Percentiles rank a stretch among this genome's conserved stretches.
Evolutionary conservation across 2,888 invertebrate species (phyloP).

Genomic region (Glomeris marginata): DNA sequence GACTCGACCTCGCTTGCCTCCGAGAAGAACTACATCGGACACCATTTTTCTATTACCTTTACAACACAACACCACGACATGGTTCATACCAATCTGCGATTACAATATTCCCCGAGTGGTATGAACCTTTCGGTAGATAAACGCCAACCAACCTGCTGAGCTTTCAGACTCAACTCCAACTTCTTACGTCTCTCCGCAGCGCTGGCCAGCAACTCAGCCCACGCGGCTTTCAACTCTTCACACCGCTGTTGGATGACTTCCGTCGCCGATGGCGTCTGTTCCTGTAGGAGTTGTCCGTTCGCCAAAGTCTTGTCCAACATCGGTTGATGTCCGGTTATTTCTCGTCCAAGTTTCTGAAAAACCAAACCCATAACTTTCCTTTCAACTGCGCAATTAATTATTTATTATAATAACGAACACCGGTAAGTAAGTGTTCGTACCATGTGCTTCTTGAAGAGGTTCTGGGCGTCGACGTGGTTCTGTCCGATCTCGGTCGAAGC

Average conservation of each 20-base stretch:
- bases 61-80: too few relatives aligned
- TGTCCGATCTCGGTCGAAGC: constrained; percentile 53
- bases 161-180: constrained; percentile 69
- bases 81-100: too few relatives aligned
- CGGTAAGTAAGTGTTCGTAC: too few relatives aligned
- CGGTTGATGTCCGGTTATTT: constrained; percentile 71
- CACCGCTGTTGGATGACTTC: constrained; percentile 62
- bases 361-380: constrained; percentile 10
- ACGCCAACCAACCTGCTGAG: constrained; percentile 53
- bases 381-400: too few relatives aligned
- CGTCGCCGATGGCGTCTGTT: constrained; percentile 62
- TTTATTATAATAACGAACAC: too few relatives aligned
- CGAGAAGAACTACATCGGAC: constrained; percentile 56
- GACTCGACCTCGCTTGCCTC: constrained; percentile 84
- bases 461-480: constrained; percentile 83
- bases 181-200: constrained; percentile 56
- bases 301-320: constrained; percentile 66
- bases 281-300: constrained; percentile 58
- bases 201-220: constrained; percentile 55
- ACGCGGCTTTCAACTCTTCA: constrained; percentile 50
- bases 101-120: too few relatives aligned
- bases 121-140: constrained; percentile 5
- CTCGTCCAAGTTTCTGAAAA: constrained; percentile 65
- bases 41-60: too few relatives aligned
- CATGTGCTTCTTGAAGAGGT: constrained; percentile 82